phyloP scores from a whole-genome alignment of 2,797 vertebrate genomes.

The Premnoplex brunnescens region DNA sequence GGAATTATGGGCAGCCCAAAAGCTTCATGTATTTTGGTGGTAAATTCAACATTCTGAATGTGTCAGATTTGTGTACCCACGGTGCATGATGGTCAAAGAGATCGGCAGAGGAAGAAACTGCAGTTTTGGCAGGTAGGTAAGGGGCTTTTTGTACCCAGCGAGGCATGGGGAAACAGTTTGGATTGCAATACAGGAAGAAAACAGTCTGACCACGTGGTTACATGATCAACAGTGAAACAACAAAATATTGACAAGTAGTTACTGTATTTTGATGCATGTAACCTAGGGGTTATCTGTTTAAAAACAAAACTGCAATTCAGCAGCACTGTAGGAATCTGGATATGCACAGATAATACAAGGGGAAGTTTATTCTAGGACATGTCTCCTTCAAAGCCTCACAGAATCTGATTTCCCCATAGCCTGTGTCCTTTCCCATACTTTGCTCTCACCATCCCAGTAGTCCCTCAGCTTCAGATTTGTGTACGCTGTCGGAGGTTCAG shows the following conservation, averaged over 20 bases:
- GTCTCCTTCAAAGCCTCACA: conserved; percentile 52
- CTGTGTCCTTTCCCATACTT: conserved; percentile 42
- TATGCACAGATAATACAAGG: conserved; percentile 22
- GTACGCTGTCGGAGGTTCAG: not conserved
- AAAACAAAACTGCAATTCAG: conserved; percentile 50
- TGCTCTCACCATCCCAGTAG: not conserved
- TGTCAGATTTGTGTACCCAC: not conserved
- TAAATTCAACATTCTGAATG: not conserved
- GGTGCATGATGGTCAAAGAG: not conserved
- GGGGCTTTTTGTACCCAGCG: not conserved
- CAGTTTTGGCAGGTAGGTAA: not conserved
- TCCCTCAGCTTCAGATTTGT: not conserved
- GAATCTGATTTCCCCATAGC: not conserved
- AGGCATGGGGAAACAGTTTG: not conserved
- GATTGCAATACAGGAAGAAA: not conserved
- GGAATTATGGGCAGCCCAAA: not conserved
- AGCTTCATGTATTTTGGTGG: not conserved
- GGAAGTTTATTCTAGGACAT: conserved; percentile 66
- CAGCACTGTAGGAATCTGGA: not conserved
- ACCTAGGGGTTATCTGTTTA: not conserved
- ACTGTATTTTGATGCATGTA: not conserved
- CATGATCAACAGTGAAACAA: not conserved
- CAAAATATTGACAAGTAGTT: conserved; percentile 14
- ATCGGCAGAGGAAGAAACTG: conserved; percentile 21
- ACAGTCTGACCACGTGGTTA: not conserved